These are phyloP conservation scores for Neoitamus cyanurus DNA, from an alignment of 2,888 invertebrate species.

Conservation along the genomic window DNA sequence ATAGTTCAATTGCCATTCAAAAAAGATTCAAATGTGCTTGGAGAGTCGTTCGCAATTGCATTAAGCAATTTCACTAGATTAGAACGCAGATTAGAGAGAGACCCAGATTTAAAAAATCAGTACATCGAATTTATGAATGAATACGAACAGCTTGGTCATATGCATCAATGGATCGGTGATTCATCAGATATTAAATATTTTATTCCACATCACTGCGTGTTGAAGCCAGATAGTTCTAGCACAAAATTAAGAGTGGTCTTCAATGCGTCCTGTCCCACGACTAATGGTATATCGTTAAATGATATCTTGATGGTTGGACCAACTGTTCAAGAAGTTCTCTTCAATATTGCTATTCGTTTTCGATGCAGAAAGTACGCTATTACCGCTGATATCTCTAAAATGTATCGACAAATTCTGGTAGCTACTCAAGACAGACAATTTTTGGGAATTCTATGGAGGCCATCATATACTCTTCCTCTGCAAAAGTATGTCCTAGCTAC, in stretches of 20 bases:
- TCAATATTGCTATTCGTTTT: neutral
- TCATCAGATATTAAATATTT: neutral
- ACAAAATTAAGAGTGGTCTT: neutral
- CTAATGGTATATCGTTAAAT: neutral
- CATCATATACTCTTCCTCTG: neutral
- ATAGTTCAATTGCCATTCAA: neutral
- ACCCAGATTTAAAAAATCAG: conserved; percentile 40
- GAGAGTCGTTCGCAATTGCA: neutral
- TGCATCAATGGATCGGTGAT: conserved; percentile 53
- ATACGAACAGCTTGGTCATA: conserved; percentile 64
- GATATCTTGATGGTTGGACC: neutral
- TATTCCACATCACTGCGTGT: neutral
- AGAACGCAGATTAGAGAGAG: conserved; percentile 46
- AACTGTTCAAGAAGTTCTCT: neutral
- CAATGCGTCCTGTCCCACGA: neutral
- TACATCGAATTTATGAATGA: conserved; percentile 52
- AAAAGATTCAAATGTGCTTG: neutral
- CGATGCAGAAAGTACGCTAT: neutral
- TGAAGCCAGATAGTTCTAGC: neutral
- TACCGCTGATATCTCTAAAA: neutral
- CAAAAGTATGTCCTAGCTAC: neutral
- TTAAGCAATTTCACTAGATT: neutral
- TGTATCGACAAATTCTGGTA: neutral
- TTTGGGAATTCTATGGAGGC: neutral
- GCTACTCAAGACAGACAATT: neutral